These are phyloP conservation scores for Blastobasis lacticolella DNA, from an alignment of 2,888 invertebrate species.

Conservation along the genomic window DNA sequence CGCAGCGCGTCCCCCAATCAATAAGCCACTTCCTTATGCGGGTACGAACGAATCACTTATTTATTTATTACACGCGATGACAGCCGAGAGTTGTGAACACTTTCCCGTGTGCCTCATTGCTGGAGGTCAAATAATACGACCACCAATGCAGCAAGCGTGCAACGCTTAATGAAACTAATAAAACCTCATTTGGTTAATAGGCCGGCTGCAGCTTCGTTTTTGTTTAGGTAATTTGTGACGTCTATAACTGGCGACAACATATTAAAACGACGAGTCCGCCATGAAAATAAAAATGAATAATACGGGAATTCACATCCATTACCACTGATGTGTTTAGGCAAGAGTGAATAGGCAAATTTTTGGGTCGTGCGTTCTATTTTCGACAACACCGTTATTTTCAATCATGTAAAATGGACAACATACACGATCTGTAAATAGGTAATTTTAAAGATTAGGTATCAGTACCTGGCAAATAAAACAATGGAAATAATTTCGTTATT, in stretches of 20 bases:
- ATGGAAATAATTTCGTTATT: no score
- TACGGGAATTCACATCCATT: neutral
- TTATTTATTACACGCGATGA: conserved; percentile 53
- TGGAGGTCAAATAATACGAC: conserved; percentile 62
- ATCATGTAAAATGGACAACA: no score
- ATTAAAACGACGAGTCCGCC: neutral
- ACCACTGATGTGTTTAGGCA: neutral
- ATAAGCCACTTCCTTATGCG: conserved; percentile 68
- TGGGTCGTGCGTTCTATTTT: no score
- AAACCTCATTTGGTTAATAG: conserved; percentile 26
- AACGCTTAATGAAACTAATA: conserved; percentile 56
- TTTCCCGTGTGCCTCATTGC: conserved; percentile 61
- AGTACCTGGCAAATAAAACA: no score
- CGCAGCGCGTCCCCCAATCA: conserved; percentile 52
- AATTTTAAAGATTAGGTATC: no score
- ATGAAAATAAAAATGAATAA: neutral
- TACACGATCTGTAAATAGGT: no score
- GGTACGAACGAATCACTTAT: conserved; percentile 42
- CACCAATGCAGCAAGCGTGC: conserved; percentile 42
- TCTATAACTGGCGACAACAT: neutral
- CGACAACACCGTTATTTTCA: no score
- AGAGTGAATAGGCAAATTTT: no score
- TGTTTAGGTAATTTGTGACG: conserved; percentile 3
- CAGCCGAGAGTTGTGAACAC: conserved; percentile 54
- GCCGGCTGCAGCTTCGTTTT: conserved; percentile 40